A percentile compares a stretch with the other conserved stretches of the same genome.
Evolutionary conservation across 2,888 invertebrate genomes (phyloP).

Genomic region (Xanthorhoe spadicearia): DNA sequence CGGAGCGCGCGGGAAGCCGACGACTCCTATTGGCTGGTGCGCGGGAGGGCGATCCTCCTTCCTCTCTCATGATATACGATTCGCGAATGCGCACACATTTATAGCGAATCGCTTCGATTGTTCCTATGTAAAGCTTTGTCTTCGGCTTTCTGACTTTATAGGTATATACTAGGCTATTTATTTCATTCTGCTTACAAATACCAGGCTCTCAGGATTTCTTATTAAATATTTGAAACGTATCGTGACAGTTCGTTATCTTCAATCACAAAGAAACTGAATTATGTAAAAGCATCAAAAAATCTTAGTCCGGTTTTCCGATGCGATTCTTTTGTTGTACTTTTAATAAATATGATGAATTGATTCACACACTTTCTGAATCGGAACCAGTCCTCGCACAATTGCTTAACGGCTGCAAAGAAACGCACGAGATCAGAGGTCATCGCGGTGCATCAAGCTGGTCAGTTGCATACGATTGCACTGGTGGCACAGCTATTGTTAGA

Average conservation of each 20-base stretch:
- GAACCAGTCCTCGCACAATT: conserved; percentile 71
- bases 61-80: conserved; percentile 78
- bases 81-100: conserved; percentile 67
- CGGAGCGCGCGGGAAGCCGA: conserved; percentile 51
- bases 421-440: conserved; percentile 68
- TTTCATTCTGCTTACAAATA: conserved; percentile 3
- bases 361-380: conserved; percentile 58
- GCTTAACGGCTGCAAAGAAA: conserved; percentile 57
- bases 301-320: conserved; percentile 54
- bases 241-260: conserved; percentile 12
- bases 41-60: conserved; percentile 82
- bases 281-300: conserved; percentile 44
- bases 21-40: conserved; percentile 68
- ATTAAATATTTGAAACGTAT: background rate
- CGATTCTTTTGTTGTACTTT: conserved; percentile 52
- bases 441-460: conserved; percentile 47
- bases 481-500: conserved; percentile 48
- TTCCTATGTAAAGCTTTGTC: conserved; percentile 41
- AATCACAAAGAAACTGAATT: conserved; percentile 42
- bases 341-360: conserved; percentile 57
- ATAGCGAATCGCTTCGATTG: conserved; percentile 61
- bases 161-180: too few species aligned
- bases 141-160: conserved; percentile 19
- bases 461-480: conserved; percentile 49
- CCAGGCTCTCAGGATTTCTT: conserved; percentile 13